These are phyloP conservation scores for Aspidiotus rigidus DNA, from an alignment of 2,888 invertebrate genomes.

Conservation along the genomic window DNA sequence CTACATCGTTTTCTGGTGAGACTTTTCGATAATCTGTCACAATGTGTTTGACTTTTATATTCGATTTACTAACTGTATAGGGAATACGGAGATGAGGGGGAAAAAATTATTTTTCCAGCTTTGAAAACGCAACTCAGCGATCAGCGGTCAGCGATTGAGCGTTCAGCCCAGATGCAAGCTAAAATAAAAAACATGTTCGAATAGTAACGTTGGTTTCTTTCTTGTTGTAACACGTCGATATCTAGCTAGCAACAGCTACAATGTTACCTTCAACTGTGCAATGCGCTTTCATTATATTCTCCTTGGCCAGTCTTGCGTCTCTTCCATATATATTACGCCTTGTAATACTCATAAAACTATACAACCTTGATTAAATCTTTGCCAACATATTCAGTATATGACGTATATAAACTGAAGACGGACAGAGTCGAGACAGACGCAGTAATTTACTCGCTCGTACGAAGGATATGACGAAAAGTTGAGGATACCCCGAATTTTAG, in stretches of 20 bases:
- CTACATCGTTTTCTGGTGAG: too few relatives aligned
- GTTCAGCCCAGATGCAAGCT: not conserved
- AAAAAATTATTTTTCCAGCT: too few relatives aligned
- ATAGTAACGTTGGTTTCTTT: not conserved
- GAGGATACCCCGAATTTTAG: too few relatives aligned
- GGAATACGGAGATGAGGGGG: too few relatives aligned
- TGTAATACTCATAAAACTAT: constrained; percentile 14
- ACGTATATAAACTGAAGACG: not conserved
- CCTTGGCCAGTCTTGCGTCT: constrained; percentile 29
- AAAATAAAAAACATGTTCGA: constrained; percentile 1
- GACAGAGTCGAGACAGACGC: too few relatives aligned
- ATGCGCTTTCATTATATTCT: constrained; percentile 28
- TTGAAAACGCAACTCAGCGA: too few relatives aligned
- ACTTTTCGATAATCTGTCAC: too few relatives aligned
- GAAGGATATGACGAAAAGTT: too few relatives aligned
- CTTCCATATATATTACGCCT: constrained; percentile 23
- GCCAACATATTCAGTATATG: constrained; percentile 5
- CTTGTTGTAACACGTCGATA: constrained; percentile 24
- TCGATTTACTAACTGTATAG: too few relatives aligned
- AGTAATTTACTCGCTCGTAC: too few relatives aligned
- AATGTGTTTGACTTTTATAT: too few relatives aligned
- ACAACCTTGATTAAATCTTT: constrained; percentile 28
- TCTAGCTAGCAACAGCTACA: constrained; percentile 21
- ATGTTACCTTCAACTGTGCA: constrained; percentile 27
- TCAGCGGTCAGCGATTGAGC: too few relatives aligned